phyloP scores from a whole-genome alignment of 1,140 invertebrate species.

The Radopholus similis region DNA sequence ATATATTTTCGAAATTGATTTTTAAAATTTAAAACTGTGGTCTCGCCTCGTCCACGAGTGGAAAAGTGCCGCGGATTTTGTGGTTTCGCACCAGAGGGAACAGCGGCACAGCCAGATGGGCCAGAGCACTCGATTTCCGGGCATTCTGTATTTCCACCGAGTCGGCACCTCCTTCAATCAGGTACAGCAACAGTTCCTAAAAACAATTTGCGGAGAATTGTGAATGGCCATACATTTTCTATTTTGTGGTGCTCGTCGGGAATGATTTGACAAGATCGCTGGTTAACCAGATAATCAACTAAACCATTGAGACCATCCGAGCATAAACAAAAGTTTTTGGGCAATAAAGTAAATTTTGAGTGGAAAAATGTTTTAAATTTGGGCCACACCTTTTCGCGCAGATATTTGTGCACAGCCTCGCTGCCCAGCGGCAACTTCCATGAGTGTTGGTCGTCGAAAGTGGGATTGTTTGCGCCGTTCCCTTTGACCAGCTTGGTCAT shows the following conservation, averaged over 20 bases:
- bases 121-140: neutral
- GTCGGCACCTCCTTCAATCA: conserved; percentile 11
- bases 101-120: conserved; percentile 7
- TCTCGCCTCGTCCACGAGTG: conserved; percentile 19
- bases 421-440: conserved; percentile 34
- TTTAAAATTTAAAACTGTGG: neutral
- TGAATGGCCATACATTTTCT: too few species aligned
- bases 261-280: too few species aligned
- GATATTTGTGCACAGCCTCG: conserved; percentile 36
- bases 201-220: neutral
- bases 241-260: too few species aligned
- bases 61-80: conserved; percentile 26
- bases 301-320: neutral
- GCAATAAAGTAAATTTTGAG: too few species aligned
- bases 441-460: conserved; percentile 19
- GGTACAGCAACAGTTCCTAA: conserved; percentile 25
- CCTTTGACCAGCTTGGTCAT: conserved; percentile 14
- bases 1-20: neutral
- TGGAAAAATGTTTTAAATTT: neutral
- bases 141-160: neutral
- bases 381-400: conserved; percentile 24
- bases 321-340: neutral
- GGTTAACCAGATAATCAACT: too few species aligned
- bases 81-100: conserved; percentile 24
- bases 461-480: conserved; percentile 26